phyloP scores from a whole-genome alignment of 2,888 invertebrate genomes.

The Heliconius cydno region DNA sequence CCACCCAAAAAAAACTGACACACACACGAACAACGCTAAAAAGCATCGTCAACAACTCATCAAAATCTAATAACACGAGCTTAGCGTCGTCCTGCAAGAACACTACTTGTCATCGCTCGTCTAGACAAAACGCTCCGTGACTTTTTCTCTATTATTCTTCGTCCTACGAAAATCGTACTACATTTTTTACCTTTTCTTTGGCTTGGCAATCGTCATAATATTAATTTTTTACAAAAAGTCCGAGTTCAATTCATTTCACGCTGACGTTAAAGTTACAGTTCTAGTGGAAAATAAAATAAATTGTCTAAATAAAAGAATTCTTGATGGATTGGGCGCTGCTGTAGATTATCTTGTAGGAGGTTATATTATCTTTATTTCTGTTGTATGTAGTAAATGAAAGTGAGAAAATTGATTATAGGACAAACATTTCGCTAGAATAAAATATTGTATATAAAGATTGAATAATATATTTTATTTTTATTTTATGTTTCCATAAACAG shows the following conservation, averaged over 20 bases:
- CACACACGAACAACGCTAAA: slow-evolving; percentile 47
- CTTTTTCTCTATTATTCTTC: slow-evolving; percentile 75
- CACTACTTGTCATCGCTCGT: slow-evolving; percentile 67
- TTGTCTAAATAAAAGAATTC: slow-evolving; percentile 50
- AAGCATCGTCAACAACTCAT: slow-evolving; percentile 69
- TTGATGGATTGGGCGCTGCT: slow-evolving; percentile 43
- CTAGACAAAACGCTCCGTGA: slow-evolving; percentile 79
- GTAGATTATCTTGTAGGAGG: slow-evolving; percentile 26
- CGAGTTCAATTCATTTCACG: slow-evolving; percentile 72
- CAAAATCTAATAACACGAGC: slow-evolving; percentile 73
- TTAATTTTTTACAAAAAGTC: slow-evolving; percentile 71
- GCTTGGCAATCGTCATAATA: slow-evolving; percentile 69
- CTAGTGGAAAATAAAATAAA: slow-evolving; percentile 62
- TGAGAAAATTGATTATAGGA: slow-evolving; percentile 24
- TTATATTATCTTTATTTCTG: slow-evolving; percentile 31
- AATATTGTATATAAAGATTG: not conserved
- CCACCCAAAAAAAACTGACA: not conserved
- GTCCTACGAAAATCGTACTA: slow-evolving; percentile 72
- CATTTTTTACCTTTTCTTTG: slow-evolving; percentile 55
- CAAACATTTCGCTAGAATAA: not conserved
- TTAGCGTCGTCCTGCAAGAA: slow-evolving; percentile 59
- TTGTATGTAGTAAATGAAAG: slow-evolving; percentile 27
- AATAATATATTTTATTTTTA: no score
- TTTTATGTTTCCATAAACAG: no score
- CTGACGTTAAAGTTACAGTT: slow-evolving; percentile 71